phyloP scores from a whole-genome alignment of 1,140 invertebrate species.

The Oedothorax gibbosus region DNA sequence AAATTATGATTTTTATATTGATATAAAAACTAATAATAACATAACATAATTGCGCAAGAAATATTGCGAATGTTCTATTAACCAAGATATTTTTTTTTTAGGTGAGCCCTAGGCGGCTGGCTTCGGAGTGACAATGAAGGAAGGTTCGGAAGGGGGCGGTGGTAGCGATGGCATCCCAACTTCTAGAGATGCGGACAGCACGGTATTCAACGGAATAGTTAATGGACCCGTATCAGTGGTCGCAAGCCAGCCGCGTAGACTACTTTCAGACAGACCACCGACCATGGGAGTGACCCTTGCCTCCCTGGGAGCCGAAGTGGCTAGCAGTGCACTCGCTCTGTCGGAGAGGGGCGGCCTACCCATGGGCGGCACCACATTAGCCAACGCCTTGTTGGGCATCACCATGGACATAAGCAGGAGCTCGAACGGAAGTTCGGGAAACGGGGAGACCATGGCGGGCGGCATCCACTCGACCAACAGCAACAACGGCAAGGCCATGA shows the following conservation, averaged over 20 bases:
- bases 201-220: constrained; percentile 42
- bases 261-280: constrained; percentile 40
- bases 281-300: constrained; percentile 32
- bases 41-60: too few relatives aligned
- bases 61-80: too few relatives aligned
- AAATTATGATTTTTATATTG: too few relatives aligned
- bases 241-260: constrained; percentile 36
- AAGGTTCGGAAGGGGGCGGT: constrained; percentile 46
- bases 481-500: not conserved
- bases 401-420: constrained; percentile 9
- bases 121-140: constrained; percentile 53
- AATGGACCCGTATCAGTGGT: constrained; percentile 42
- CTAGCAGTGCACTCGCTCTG: constrained; percentile 3
- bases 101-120: constrained; percentile 42
- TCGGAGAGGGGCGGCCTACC: constrained; percentile 9
- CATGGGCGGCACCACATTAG: constrained; percentile 27
- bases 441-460: constrained; percentile 3
- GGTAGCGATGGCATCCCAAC: constrained; percentile 45
- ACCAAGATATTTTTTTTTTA: not conserved
- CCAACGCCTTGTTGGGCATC: constrained; percentile 39
- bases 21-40: too few relatives aligned
- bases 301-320: constrained; percentile 22
- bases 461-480: constrained; percentile 44
- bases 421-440: constrained; percentile 20
- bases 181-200: constrained; percentile 52